A percentile compares a stretch with the other conserved stretches of the same genome.
Conservation (phyloP, 1,140 invertebrate genomes). For the Agraylea sexmaculata region DNA sequence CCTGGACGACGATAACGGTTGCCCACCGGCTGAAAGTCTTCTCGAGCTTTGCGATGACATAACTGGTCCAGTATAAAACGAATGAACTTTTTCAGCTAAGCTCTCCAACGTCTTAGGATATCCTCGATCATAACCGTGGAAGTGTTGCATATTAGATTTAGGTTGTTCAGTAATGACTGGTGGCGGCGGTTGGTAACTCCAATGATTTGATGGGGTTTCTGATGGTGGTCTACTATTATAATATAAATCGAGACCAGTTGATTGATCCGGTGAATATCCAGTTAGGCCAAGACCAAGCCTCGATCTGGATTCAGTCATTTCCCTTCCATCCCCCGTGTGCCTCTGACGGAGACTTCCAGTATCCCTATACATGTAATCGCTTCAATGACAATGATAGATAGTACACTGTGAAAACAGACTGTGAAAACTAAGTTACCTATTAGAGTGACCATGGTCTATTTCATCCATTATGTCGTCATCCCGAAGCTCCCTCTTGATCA, state of each 20-base stretch:
- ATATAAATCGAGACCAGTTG: conserved; percentile 65
- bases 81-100: conserved; percentile 79
- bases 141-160: conserved; percentile 64
- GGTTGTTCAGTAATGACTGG: conserved; percentile 85
- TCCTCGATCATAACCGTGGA: conserved; percentile 64
- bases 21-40: conserved; percentile 38
- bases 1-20: conserved; percentile 27
- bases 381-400: not conserved
- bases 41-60: conserved; percentile 22
- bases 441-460: conserved; percentile 35
- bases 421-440: no score
- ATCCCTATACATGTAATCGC: conserved; percentile 16
- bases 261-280: conserved; percentile 40
- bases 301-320: conserved; percentile 51
- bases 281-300: conserved; percentile 54
- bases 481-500: conserved; percentile 81
- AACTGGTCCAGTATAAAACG: conserved; percentile 54
- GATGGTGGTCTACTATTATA: conserved; percentile 61
- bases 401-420: conserved; percentile 41
- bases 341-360: conserved; percentile 18
- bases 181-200: conserved; percentile 51
- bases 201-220: conserved; percentile 25
- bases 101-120: conserved; percentile 87
- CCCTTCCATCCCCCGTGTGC: conserved; percentile 49
- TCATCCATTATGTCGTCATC: conserved; percentile 65